These are phyloP conservation scores for Coelopa frigida DNA, from an alignment of 1,140 invertebrate genomes.

Conservation along the genomic window DNA sequence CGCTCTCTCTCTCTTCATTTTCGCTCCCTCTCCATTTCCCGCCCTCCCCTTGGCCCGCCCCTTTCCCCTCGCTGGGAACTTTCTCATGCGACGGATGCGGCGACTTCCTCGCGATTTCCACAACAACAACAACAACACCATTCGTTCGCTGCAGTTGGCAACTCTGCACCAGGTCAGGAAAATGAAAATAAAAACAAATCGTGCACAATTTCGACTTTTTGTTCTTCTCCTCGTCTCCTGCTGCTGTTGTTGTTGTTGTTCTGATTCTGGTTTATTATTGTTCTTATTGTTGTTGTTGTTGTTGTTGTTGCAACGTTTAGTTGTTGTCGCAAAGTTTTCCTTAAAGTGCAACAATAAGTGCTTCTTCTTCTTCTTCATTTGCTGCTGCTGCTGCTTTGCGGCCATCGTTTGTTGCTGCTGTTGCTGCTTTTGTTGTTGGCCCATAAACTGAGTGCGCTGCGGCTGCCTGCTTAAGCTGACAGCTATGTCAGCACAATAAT, in stretches of 20 bases:
- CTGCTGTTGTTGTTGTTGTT: too few species aligned
- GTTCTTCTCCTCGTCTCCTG: too few species aligned
- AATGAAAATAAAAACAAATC: background rate
- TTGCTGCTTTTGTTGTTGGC: constrained; percentile 2
- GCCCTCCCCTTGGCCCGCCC: background rate
- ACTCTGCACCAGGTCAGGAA: background rate
- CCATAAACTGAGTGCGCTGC: background rate
- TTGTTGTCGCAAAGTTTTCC: background rate
- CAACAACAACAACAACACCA: too few species aligned
- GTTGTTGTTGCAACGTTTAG: background rate
- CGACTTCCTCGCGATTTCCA: background rate
- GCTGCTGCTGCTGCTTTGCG: background rate
- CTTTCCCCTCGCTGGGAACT: background rate
- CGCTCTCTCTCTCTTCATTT: background rate
- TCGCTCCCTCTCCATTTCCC: background rate
- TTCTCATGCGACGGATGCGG: background rate
- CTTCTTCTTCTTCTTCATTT: background rate
- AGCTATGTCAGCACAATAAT: too few species aligned
- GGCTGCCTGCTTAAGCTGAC: too few species aligned
- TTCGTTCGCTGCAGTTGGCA: background rate
- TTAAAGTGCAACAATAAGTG: constrained; percentile 1
- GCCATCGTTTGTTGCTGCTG: background rate
- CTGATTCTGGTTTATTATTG: background rate
- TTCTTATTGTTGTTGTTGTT: background rate
- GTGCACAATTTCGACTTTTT: background rate